A percentile compares a stretch with the other conserved stretches of the same genome.
phyloP scores from a whole-genome alignment of 2,797 vertebrate genomes.

The Mareca strepera region DNA sequence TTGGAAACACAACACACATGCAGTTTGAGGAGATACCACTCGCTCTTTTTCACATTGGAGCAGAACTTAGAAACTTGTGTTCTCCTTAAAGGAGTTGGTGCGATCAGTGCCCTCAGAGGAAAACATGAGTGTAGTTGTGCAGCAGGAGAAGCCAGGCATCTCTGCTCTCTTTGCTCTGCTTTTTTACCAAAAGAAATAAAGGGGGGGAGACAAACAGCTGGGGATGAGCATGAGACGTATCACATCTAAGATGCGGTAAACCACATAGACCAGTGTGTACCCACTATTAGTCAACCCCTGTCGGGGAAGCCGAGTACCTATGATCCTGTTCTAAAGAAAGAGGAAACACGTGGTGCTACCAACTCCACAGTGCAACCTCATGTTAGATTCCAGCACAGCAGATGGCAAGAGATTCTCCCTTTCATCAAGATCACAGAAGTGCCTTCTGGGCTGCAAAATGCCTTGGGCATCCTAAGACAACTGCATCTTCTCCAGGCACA shows the following conservation, averaged over 20 bases:
- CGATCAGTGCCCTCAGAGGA: background rate
- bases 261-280: background rate
- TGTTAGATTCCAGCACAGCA: slow-evolving; percentile 13
- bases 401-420: slow-evolving; percentile 52
- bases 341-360: background rate
- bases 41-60: background rate
- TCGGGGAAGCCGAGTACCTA: background rate
- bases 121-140: background rate
- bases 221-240: background rate
- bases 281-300: background rate
- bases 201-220: background rate
- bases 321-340: background rate
- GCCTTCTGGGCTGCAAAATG: slow-evolving; percentile 49
- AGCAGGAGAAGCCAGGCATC: background rate
- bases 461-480: slow-evolving; percentile 20
- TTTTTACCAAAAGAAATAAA: background rate
- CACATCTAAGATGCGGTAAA: background rate
- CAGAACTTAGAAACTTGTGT: background rate
- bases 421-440: slow-evolving; percentile 47
- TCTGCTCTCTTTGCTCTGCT: background rate
- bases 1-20: background rate
- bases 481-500: slow-evolving; percentile 4
- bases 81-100: slow-evolving; percentile 4
- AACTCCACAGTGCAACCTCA: background rate
- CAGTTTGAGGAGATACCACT: slow-evolving; percentile 9